Conservation (phyloP, 2,888 invertebrate genomes). For the Caenorhabditis sp. region DNA sequence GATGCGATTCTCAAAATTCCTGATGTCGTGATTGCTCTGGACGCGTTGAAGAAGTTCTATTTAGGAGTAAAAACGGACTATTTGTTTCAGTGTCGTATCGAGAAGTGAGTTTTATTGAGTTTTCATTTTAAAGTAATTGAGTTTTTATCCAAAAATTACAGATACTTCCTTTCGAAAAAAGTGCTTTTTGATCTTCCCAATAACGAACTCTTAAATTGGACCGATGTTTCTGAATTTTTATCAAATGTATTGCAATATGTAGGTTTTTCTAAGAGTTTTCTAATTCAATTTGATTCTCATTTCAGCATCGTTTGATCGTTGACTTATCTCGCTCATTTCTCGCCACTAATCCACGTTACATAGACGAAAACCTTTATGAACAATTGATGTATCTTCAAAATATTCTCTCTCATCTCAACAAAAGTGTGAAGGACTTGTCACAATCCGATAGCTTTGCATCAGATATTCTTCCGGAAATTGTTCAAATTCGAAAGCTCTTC, state of each 20-base stretch:
- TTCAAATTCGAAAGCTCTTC: neutral
- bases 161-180: neutral
- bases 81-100: neutral
- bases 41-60: constrained; percentile 8
- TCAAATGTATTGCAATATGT: neutral
- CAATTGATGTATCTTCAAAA: neutral
- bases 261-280: neutral
- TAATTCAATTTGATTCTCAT: neutral
- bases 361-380: neutral
- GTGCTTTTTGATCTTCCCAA: neutral
- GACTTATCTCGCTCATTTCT: too few species aligned
- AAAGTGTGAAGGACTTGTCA: neutral
- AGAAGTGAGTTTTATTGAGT: neutral
- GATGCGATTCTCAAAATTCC: neutral
- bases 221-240: neutral
- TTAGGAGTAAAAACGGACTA: neutral
- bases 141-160: neutral
- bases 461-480: neutral
- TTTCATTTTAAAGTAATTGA: neutral
- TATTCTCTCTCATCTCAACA: neutral
- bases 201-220: neutral
- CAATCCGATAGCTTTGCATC: neutral
- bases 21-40: neutral
- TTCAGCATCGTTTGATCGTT: neutral
- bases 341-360: neutral